These are phyloP conservation scores for Scaptomyza pallida DNA, from an alignment of 1,140 invertebrate species.

Conservation along the genomic window DNA sequence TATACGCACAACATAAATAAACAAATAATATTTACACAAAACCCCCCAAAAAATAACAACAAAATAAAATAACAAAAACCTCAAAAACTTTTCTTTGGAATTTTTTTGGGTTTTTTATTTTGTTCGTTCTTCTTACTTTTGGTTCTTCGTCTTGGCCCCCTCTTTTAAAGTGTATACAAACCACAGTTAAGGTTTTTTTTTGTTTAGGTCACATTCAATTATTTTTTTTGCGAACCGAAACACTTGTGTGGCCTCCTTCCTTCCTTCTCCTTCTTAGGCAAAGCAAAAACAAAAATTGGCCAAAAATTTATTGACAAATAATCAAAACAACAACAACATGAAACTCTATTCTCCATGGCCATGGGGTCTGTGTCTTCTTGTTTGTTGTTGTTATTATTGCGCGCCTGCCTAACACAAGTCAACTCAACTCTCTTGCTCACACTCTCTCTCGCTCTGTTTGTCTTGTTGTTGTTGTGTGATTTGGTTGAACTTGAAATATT, in stretches of 20 bases:
- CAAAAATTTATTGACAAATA: constrained; percentile 18
- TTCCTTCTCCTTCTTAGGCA: constrained; percentile 3
- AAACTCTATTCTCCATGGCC: constrained; percentile 1
- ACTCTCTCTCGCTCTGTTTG: neutral
- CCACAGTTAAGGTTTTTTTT: neutral
- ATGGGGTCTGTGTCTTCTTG: neutral
- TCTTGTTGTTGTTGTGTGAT: constrained; percentile 32
- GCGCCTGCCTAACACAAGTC: neutral
- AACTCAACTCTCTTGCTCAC: neutral
- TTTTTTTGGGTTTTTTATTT: no score
- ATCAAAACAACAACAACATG: constrained; percentile 1
- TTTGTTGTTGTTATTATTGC: constrained; percentile 24
- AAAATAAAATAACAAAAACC: no score
- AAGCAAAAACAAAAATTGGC: constrained; percentile 3
- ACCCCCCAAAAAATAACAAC: constrained; percentile 1
- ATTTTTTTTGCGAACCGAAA: constrained; percentile 20
- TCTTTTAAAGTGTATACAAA: no score
- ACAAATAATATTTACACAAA: constrained; percentile 16
- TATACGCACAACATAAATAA: neutral
- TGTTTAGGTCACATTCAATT: constrained; percentile 6
- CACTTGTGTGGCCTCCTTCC: constrained; percentile 33
- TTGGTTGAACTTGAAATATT: constrained; percentile 74
- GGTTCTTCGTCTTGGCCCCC: no score
- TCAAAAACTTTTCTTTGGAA: neutral
- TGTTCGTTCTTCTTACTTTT: no score